Percentiles rank a stretch among this genome's conserved stretches.
phyloP scores from a whole-genome alignment of 2,113 vertebrate species.

The Pteronura brasiliensis region DNA sequence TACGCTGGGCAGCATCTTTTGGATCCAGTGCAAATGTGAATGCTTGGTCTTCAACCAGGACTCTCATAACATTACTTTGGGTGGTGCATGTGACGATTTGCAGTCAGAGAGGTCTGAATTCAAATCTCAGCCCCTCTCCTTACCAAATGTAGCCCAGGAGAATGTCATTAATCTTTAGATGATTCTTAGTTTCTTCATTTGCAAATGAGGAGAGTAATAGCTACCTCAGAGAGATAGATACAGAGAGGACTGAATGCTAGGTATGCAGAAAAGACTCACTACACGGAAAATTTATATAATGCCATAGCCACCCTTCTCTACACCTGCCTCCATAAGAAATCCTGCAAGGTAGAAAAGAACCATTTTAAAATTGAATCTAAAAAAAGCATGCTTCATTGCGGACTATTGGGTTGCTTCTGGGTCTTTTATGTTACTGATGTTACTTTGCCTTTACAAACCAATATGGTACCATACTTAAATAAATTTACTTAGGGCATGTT shows the following conservation, averaged over 20 bases:
- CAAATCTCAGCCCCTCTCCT: background rate
- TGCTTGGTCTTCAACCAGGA: background rate
- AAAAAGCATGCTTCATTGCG: background rate
- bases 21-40: background rate
- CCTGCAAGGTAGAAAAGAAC: background rate
- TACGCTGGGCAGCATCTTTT: background rate
- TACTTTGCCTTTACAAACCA: conserved; percentile 8
- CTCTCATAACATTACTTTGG: background rate
- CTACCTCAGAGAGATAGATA: background rate
- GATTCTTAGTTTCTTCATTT: background rate
- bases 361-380: background rate
- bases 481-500: background rate
- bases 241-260: background rate
- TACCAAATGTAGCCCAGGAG: background rate
- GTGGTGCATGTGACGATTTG: background rate
- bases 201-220: background rate
- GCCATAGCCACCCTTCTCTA: background rate
- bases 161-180: background rate
- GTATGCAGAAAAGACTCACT: background rate
- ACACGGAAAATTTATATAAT: background rate
- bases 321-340: background rate
- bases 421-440: background rate
- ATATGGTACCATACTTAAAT: background rate
- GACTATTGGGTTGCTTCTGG: background rate
- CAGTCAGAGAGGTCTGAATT: background rate